Evolutionary conservation across 2,888 invertebrate genomes (phyloP).

Genomic region (Chironomus riparius): DNA sequence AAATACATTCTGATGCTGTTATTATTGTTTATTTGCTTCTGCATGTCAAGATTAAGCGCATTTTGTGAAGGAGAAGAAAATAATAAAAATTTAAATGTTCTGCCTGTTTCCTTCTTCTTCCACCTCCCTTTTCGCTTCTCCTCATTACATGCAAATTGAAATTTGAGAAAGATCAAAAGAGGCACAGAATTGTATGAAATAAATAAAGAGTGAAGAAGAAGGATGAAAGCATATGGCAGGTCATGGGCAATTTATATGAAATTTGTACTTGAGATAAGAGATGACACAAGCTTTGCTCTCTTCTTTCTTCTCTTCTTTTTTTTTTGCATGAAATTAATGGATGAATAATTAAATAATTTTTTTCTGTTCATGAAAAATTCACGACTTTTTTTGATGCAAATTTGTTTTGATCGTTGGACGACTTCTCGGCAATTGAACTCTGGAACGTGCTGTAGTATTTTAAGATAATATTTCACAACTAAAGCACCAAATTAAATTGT

Average conservation of each 20-base stretch:
- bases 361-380: too few relatives aligned
- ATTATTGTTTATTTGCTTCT: background rate
- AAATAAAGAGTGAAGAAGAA: background rate
- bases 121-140: background rate
- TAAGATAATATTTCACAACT: too few relatives aligned
- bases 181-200: background rate
- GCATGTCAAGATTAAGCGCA: background rate
- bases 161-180: slow-evolving; percentile 11
- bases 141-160: slow-evolving; percentile 7
- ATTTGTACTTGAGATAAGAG: background rate
- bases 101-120: background rate
- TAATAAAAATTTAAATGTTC: background rate
- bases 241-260: background rate
- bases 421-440: too few relatives aligned
- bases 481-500: too few relatives aligned
- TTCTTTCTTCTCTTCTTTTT: too few relatives aligned
- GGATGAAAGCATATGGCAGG: background rate
- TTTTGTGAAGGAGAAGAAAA: too few relatives aligned
- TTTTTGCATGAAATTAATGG: too few relatives aligned
- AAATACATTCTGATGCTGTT: too few relatives aligned
- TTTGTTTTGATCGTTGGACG: too few relatives aligned
- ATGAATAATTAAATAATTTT: too few relatives aligned
- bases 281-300: background rate
- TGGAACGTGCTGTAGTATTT: too few relatives aligned
- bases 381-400: too few relatives aligned